Evolutionary conservation across 2,113 vertebrate species (phyloP), one percentile per base, ranked within the genome.

Genomic region (Trichomycterus rosablanca): DNA sequence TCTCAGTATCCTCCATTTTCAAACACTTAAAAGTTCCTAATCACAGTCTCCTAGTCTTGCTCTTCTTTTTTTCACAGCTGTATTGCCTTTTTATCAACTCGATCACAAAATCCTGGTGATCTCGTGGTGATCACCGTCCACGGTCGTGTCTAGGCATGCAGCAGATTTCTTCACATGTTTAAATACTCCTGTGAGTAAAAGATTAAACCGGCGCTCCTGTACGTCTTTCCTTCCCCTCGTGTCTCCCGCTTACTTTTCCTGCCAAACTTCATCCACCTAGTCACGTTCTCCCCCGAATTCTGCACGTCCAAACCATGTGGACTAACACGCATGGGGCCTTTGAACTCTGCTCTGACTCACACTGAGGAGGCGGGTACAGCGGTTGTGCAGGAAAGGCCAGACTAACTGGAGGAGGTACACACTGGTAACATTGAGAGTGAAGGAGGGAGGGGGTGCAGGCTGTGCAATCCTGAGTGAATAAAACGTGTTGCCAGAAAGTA

Each of bases 1-100:
- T 76, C 46, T 78, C 70, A 42, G 32, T 43, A 12, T 79, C 63
- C 19, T 79, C 74, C 78, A 76, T 73, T 8, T 32, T 46, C 4
- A 42, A 55, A 22, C 4, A 5, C 23, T 8, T 7, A 15, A 15
- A 8, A 35, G 14, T 35, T 35, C 34, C 34, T 12, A 35, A 35
- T n/a, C n/a, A n/a, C n/a, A n/a, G n/a, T n/a, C n/a, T n/a, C n/a
- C n/a, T n/a, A n/a, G n/a, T n/a, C n/a, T n/a, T n/a, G n/a, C n/a
- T n/a, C n/a, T n/a, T n/a, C n/a, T n/a, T n/a, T n/a, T n/a, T n/a
- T n/a, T n/a, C n/a, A n/a, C n/a, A n/a, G n/a, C n/a, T n/a, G n/a
- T n/a, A n/a, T n/a, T n/a, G n/a, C n/a, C n/a, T n/a, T n/a, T n/a
- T n/a, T n/a, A n/a, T n/a, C n/a, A n/a, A n/a, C n/a, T n/a, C n/a